phyloP scores from a whole-genome alignment of 1,140 invertebrate species.

The Asbolus verrucosus region DNA sequence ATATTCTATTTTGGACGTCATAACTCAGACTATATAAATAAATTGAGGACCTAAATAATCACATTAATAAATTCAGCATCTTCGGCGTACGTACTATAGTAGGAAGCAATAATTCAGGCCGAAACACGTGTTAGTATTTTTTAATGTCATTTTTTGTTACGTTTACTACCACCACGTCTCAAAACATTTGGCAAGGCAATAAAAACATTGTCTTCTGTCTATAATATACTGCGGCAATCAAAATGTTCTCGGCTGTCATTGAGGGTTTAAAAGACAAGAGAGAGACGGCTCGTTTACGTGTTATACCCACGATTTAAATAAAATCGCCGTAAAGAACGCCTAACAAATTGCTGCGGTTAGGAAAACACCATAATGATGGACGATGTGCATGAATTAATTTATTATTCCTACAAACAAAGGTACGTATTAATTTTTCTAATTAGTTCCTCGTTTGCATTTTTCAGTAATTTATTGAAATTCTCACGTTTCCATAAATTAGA shows the following conservation, averaged over 20 bases:
- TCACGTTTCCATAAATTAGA: constrained; percentile 19
- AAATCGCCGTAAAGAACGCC: constrained; percentile 23
- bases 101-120: constrained; percentile 30
- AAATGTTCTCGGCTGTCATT: background rate
- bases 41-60: constrained; percentile 44
- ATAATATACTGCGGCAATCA: background rate
- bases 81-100: constrained; percentile 15
- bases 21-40: constrained; percentile 43
- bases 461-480: constrained; percentile 17
- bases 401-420: constrained; percentile 25
- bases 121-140: constrained; percentile 41
- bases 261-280: background rate
- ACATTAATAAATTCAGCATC: constrained; percentile 41
- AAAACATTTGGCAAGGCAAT: constrained; percentile 7
- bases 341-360: constrained; percentile 21
- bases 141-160: constrained; percentile 14
- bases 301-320: constrained; percentile 26
- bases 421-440: constrained; percentile 16
- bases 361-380: constrained; percentile 10
- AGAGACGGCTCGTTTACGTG: background rate
- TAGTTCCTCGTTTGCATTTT: constrained; percentile 34
- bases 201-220: constrained; percentile 4
- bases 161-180: background rate
- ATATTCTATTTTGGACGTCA: constrained; percentile 41
- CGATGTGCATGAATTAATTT: constrained; percentile 32